phyloP scores from a whole-genome alignment of 1,140 invertebrate species.

The Dendrolimus punctatus region DNA sequence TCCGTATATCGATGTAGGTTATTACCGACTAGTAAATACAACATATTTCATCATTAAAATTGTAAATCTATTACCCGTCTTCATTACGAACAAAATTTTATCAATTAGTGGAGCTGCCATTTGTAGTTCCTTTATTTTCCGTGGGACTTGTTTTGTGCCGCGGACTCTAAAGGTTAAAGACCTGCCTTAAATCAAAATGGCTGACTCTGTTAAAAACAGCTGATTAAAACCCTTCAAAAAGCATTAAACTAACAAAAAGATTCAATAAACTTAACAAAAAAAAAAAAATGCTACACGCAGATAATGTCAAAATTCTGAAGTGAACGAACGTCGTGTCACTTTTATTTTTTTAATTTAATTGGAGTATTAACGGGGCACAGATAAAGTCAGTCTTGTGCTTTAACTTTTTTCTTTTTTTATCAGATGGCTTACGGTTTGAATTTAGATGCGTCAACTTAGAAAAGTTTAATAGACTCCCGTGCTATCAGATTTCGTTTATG shows the following conservation, averaged over 20 bases:
- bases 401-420: conserved; percentile 40
- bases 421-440: conserved; percentile 67
- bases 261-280: conserved; percentile 18
- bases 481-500: conserved; percentile 50
- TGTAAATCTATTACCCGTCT: too few species aligned
- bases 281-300: conserved; percentile 15
- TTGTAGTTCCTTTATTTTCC: too few species aligned
- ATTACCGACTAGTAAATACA: too few species aligned
- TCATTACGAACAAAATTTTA: too few species aligned
- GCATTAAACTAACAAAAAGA: not conserved
- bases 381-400: conserved; percentile 48
- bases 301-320: conserved; percentile 20
- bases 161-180: too few species aligned
- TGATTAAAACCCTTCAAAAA: too few species aligned
- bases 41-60: too few species aligned
- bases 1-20: too few species aligned
- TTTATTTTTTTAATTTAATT: conserved; percentile 63
- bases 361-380: conserved; percentile 59
- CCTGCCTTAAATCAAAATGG: too few species aligned
- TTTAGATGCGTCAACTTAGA: conserved; percentile 58
- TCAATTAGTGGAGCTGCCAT: too few species aligned
- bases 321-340: conserved; percentile 32
- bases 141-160: too few species aligned
- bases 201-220: too few species aligned
- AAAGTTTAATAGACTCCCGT: conserved; percentile 64